Evolutionary conservation across 1,140 invertebrate genomes (phyloP), one percentile per base, ranked within the genome.

Genomic region (Diorhabda carinulata): DNA sequence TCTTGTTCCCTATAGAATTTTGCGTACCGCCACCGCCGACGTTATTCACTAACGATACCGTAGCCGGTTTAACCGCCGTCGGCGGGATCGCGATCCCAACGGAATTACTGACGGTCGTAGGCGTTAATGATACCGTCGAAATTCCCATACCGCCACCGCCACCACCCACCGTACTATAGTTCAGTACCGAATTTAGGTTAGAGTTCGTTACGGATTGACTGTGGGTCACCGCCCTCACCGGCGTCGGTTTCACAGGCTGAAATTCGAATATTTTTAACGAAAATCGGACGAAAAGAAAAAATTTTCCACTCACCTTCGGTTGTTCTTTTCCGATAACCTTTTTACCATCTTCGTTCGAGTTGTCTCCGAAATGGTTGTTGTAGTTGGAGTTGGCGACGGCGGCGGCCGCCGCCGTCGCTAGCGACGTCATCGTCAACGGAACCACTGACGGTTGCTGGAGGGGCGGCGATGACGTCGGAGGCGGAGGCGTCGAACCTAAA

Each of bases 281-380:
- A 8, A 52, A 52, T 3, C 2, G 52, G n/a, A 56, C n/a, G 6
- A 6, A 56, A 2, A 56, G 6, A 56, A 56, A 56, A n/a, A 56
- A 56, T 56, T 44, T 63, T 52, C 43, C 45, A 67, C 65, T 64
- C 76, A 83, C 81, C 76, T 84, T 84, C 42, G 80, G 77, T 45
- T 74, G 80, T 67, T 83, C 83, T 71, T 86, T 84, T 68, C 83
- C 81, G 68, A 82, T 78, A 74, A 86, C 88, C 80, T 91, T 91
- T 72, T 92, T 91, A 78, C 92, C 92, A 74, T 89, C 88, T 72
- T 90, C 88, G 74, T 87, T 88, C 62, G 88, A 90, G 78, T 85
- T 86, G 82, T 91, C 89, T 79, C 87, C 91, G 78, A 90, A 91
- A 86, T 92, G 90, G 78, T 91, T 92, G 78, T 91, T 92, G 78